Evolutionary conservation across 1,140 invertebrate species (phyloP).

Genomic region (Chelonus insularis): DNA sequence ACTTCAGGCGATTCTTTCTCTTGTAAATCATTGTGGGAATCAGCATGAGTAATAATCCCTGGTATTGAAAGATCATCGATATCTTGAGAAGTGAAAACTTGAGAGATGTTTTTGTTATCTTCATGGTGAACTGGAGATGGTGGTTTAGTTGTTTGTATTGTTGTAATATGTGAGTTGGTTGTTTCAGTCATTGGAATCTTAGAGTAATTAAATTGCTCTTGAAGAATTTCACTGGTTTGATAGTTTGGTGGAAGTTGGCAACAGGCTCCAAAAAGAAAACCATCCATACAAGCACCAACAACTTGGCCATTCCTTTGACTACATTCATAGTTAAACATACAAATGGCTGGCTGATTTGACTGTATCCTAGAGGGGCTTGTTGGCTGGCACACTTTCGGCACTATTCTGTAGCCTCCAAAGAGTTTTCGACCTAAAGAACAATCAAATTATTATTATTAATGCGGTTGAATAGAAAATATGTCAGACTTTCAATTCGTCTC

Average conservation of each 20-base stretch:
- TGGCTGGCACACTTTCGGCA: constrained; percentile 74
- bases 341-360: constrained; percentile 71
- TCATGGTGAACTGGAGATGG: too few species aligned
- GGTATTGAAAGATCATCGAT: constrained; percentile 49
- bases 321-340: constrained; percentile 95
- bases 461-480: background rate
- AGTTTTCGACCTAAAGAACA: constrained; percentile 70
- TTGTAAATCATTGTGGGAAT: constrained; percentile 45
- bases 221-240: too few species aligned
- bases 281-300: constrained; percentile 87
- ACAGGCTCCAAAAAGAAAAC: constrained; percentile 88
- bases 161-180: background rate
- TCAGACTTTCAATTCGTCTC: background rate
- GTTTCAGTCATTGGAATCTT: background rate
- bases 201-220: background rate
- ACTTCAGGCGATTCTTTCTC: constrained; percentile 43
- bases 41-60: constrained; percentile 42
- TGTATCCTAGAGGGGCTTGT: constrained; percentile 54
- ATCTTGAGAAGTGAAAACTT: constrained; percentile 47
- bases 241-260: constrained; percentile 70
- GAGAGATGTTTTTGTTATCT: constrained; percentile 48
- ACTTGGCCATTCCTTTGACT: constrained; percentile 77
- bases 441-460: constrained; percentile 38
- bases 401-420: constrained; percentile 85
- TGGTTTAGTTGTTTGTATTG: background rate